These are phyloP conservation scores for Apantesis nais DNA, from an alignment of 2,888 invertebrate species.

Conservation along the genomic window DNA sequence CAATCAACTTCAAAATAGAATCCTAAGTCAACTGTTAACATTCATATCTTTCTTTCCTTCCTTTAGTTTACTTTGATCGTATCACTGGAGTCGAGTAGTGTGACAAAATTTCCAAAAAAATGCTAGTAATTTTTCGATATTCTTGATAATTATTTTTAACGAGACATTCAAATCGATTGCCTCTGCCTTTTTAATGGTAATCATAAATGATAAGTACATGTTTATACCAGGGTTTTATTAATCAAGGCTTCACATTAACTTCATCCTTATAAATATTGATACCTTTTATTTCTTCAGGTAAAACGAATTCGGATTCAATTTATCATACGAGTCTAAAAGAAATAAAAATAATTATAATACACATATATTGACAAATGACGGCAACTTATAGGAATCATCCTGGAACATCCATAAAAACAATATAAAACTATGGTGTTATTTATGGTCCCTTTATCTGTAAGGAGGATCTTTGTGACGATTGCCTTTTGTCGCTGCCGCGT, in stretches of 20 bases:
- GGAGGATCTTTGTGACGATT: constrained; percentile 65
- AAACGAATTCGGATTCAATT: constrained; percentile 28
- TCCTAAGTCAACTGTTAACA: no score
- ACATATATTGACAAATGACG: constrained; percentile 49
- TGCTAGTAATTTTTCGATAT: background rate
- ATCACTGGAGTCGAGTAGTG: no score
- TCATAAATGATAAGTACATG: background rate
- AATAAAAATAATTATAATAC: constrained; percentile 42
- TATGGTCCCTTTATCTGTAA: constrained; percentile 74
- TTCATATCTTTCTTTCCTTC: no score
- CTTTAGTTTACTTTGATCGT: no score
- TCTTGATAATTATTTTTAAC: background rate
- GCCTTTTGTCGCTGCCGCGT: constrained; percentile 78
- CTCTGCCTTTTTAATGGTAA: background rate
- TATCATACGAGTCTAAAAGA: constrained; percentile 33
- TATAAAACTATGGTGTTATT: constrained; percentile 77
- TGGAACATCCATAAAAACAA: constrained; percentile 43
- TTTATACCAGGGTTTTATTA: background rate
- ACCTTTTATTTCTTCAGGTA: constrained; percentile 23
- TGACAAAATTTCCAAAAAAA: no score
- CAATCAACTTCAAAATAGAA: no score
- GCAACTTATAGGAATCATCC: constrained; percentile 41
- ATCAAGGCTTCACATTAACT: background rate
- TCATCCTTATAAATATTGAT: constrained; percentile 22
- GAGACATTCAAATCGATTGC: background rate